Conservation (phyloP, 1,140 invertebrate genomes). For the Pseudomyrmex gracilis region DNA sequence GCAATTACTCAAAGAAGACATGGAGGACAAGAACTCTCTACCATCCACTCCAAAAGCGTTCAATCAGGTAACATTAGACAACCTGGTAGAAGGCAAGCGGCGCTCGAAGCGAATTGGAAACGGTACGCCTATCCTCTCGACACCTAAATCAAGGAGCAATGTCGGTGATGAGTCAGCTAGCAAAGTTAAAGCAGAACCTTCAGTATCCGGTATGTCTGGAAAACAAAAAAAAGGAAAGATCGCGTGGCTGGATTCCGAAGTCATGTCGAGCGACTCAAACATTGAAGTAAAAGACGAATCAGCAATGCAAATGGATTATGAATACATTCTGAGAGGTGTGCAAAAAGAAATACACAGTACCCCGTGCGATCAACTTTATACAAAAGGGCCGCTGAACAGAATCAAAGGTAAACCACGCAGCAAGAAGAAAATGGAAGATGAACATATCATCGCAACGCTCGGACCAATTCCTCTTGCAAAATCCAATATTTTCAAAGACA, state of each 20-base stretch:
- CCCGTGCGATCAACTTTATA: constrained; percentile 67
- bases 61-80: constrained; percentile 78
- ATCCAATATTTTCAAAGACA: constrained; percentile 85
- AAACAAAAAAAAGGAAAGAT: constrained; percentile 24
- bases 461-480: constrained; percentile 86
- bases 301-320: neutral
- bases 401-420: constrained; percentile 75
- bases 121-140: constrained; percentile 57
- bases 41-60: constrained; percentile 77
- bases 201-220: constrained; percentile 65
- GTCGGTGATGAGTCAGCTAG: neutral
- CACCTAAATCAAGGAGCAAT: constrained; percentile 63
- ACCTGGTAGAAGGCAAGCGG: constrained; percentile 79
- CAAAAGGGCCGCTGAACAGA: constrained; percentile 72
- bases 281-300: constrained; percentile 5
- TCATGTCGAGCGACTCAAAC: constrained; percentile 64
- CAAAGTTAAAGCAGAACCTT: constrained; percentile 57
- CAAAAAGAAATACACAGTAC: constrained; percentile 86
- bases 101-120: constrained; percentile 73
- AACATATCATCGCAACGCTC: constrained; percentile 82
- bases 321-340: constrained; percentile 83
- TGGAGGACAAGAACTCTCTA: constrained; percentile 60
- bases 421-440: constrained; percentile 76
- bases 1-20: constrained; percentile 76
- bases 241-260: constrained; percentile 55